Evolutionary conservation across 2,113 vertebrate species (phyloP).

Genomic region (Emydura subglobosa): DNA sequence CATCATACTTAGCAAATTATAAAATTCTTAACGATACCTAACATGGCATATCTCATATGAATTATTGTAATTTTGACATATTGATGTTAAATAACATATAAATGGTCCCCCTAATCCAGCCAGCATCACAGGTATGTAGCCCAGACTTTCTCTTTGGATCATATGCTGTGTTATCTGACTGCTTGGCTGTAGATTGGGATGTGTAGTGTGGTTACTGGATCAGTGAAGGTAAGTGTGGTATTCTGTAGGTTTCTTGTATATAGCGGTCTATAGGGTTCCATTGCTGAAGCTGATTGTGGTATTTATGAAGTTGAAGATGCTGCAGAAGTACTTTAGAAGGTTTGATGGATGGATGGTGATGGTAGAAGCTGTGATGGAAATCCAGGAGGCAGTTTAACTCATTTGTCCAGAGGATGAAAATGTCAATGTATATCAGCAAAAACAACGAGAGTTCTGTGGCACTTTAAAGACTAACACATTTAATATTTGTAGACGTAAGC

Average conservation of each 20-base stretch:
- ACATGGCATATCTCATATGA: too few species aligned
- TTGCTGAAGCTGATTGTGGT: not conserved
- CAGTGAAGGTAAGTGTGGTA: not conserved
- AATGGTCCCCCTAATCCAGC: too few species aligned
- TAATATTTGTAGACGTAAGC: too few species aligned
- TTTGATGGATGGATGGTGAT: not conserved
- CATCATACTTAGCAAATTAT: too few species aligned
- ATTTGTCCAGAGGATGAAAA: not conserved
- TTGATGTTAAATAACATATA: too few species aligned
- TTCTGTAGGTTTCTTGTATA: not conserved
- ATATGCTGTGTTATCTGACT: not conserved
- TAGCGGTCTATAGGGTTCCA: not conserved
- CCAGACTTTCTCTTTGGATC: not conserved
- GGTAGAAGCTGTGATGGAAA: not conserved
- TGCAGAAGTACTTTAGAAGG: not conserved
- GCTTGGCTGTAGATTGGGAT: not conserved
- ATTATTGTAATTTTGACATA: too few species aligned
- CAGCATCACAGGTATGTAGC: too few species aligned
- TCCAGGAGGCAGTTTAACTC: not conserved
- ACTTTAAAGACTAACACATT: too few species aligned
- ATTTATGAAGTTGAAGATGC: not conserved
- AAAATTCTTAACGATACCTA: too few species aligned
- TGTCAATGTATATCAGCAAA: not conserved
- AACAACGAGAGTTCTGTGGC: too few species aligned
- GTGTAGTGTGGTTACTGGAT: not conserved